Evolutionary conservation across 2,797 vertebrate genomes (phyloP), one percentile per base, ranked within the genome.

Genomic region (Rhadinocentrus ornatus): DNA sequence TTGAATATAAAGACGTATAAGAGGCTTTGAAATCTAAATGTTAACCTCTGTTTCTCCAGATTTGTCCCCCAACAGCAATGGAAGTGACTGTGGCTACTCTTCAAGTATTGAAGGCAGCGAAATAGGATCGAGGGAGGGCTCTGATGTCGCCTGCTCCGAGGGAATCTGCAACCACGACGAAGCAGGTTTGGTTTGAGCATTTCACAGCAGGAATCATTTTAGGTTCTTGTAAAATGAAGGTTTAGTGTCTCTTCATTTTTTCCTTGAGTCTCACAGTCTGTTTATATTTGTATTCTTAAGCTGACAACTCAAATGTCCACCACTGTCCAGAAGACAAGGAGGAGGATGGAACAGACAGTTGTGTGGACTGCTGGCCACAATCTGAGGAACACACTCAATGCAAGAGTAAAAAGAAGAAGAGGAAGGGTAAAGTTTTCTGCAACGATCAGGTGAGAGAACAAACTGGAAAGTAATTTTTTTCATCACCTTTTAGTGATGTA

Each of bases 51-150:
- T 67, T 53, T 76, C 62, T 81, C 52, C 91, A 98, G 97, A 96
- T 81, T 90, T 96, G 78, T 94, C 96, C 60, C 92, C 96, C 9
- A 96, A 94, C 84, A 96, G 95, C 93, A 97, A 95, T 6, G 94
- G 93, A 41, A 99, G 97, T 27, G 98, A 99, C 76, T 99, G 93
- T 3, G 98, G 98, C 83, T 99, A 99, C 81, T 99, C 96, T 4
- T 99, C 98, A 59, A 98, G 97, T 88, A 96, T 98, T 93, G 97
- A 99, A 86, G 96, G 96, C 90, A 99, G 98, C 20, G 97, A 99
- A 83, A 95, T 84, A 0, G 94, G 96, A 56, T 99, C 97, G 24
- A 93, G 96, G 73, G 98, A 97, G 88, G 96, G 97, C 26, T 99
- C 97, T 0, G 97, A 98, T 11, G 89, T 99, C 39, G 96, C 97